Evolutionary conservation across 2,888 invertebrate species (phyloP).

Genomic region (Amitus sp.): DNA sequence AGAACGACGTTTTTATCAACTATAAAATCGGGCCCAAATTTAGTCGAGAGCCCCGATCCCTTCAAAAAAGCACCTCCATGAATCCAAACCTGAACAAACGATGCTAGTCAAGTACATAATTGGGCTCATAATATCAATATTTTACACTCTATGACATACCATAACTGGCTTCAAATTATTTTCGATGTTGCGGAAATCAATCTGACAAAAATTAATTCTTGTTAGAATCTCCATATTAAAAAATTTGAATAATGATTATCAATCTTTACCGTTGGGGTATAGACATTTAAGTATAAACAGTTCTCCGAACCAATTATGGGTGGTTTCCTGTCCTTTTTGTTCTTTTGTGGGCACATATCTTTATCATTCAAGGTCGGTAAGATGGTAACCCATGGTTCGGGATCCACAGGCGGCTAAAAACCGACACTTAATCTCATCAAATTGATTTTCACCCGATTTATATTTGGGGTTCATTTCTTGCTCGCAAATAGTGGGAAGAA

Average conservation of each 20-base stretch:
- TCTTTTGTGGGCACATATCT: constrained; percentile 41
- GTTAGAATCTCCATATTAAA: no score
- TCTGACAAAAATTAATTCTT: no score
- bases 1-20: constrained; percentile 45
- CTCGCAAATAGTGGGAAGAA: no score
- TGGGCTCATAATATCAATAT: no score
- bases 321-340: constrained; percentile 8
- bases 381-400: constrained; percentile 40
- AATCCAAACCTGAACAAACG: not conserved
- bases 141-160: no score
- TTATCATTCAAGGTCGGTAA: constrained; percentile 34
- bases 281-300: constrained; percentile 49
- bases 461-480: no score
- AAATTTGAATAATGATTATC: no score
- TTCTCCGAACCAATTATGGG: constrained; percentile 48
- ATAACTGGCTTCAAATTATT: no score
- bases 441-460: not conserved
- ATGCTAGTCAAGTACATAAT: no score
- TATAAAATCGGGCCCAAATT: constrained; percentile 47
- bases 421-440: not conserved
- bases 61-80: no score
- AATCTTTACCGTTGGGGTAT: constrained; percentile 46
- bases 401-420: constrained; percentile 42
- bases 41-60: constrained; percentile 35
- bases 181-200: no score